Evolutionary conservation across 1,140 invertebrate species (phyloP).

Genomic region (Lordiphosa mommai): DNA sequence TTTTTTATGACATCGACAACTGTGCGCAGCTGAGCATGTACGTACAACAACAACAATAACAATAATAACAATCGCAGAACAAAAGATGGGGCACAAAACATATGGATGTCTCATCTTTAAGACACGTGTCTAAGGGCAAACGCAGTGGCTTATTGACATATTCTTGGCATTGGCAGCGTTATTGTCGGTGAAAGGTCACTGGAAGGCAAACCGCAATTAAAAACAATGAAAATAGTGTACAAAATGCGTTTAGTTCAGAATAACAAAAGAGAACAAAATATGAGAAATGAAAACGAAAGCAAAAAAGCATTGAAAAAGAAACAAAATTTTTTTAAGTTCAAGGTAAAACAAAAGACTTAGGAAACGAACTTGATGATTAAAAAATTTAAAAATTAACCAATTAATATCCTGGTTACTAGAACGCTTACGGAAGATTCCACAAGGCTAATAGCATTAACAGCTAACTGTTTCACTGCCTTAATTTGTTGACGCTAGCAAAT

Average conservation of each 20-base stretch:
- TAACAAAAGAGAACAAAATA: background rate
- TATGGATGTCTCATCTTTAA: conserved; percentile 10
- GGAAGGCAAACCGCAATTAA: conserved; percentile 57
- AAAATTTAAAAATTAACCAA: background rate
- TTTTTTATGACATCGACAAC: conserved; percentile 53
- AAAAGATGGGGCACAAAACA: conserved; percentile 30
- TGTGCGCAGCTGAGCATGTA: conserved; percentile 68
- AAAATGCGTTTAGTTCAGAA: background rate
- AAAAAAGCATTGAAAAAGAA: no score
- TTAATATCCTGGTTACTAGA: no score
- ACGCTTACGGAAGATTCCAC: no score
- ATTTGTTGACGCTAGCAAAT: no score
- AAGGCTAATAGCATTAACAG: no score
- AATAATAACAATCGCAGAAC: conserved; percentile 35
- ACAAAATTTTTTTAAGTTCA: conserved; percentile 4
- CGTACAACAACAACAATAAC: conserved; percentile 24
- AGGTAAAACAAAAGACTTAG: conserved; percentile 2
- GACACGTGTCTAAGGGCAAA: background rate
- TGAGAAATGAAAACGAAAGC: background rate
- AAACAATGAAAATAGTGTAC: conserved; percentile 25
- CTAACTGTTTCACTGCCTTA: no score
- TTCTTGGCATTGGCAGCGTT: conserved; percentile 38
- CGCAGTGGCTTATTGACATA: conserved; percentile 14
- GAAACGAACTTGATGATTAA: background rate
- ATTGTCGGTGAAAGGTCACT: conserved; percentile 68